A percentile compares a stretch with the other conserved stretches of the same genome.
phyloP scores from a whole-genome alignment of 2,888 invertebrate species.

The Dolichopus griseipennis region DNA sequence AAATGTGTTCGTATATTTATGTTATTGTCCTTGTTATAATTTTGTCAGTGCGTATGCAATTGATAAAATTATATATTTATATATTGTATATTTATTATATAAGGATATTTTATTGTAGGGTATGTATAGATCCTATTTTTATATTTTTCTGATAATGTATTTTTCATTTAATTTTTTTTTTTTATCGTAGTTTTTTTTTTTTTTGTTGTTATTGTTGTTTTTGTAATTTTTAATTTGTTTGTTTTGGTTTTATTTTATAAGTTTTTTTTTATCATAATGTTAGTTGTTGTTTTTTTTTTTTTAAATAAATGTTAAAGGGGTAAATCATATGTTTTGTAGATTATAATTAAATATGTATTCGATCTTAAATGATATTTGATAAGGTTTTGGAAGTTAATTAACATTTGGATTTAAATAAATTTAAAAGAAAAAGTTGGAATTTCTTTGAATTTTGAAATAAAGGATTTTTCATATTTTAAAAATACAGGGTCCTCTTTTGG shows the following conservation, averaged over 20 bases:
- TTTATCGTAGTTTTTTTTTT: neutral
- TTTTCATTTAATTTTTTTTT: neutral
- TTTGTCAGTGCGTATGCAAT: neutral
- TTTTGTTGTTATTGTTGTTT: neutral
- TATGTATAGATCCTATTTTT: neutral
- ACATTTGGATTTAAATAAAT: no score
- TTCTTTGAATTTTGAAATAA: no score
- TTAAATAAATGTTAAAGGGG: no score
- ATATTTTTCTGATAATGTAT: neutral
- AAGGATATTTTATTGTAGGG: no score
- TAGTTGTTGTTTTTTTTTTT: no score
- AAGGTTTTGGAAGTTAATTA: no score
- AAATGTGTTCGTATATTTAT: neutral
- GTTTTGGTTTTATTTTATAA: neutral
- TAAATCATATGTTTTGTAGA: no score
- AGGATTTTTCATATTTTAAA: no score
- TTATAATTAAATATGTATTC: no score
- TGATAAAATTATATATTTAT: neutral
- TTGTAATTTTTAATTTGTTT: conserved; percentile 6
- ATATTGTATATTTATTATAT: neutral
- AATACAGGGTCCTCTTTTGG: no score
- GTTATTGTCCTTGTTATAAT: neutral
- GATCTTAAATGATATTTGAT: no score
- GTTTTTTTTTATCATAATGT: neutral
- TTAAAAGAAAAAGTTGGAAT: no score